phyloP scores from a whole-genome alignment of 2,113 vertebrate species.

The Pomatostomus ruficeps region DNA sequence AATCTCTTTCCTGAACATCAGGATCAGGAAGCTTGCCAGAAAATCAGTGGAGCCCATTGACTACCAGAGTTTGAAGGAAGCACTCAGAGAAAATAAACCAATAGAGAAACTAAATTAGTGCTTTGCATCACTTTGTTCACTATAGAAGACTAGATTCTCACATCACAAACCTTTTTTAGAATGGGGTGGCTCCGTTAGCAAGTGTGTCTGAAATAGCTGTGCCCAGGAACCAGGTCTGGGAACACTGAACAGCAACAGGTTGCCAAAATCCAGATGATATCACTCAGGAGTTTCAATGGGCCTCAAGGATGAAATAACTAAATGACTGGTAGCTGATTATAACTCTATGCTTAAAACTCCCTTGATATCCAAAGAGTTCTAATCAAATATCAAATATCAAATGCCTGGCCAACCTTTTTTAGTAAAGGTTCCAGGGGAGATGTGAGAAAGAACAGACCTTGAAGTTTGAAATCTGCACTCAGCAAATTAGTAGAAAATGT shows the following conservation, averaged over 20 bases:
- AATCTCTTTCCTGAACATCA: neutral
- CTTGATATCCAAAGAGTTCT: neutral
- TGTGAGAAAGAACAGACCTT: neutral
- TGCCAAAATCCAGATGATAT: neutral
- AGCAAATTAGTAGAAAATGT: neutral
- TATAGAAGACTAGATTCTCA: neutral
- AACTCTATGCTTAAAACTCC: neutral
- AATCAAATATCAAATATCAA: neutral
- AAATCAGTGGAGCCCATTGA: neutral
- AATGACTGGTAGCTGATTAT: neutral
- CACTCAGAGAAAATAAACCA: neutral
- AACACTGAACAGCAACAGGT: neutral
- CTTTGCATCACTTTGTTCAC: neutral
- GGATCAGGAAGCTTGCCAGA: constrained; percentile 3
- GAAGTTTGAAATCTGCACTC: neutral
- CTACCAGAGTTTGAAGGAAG: neutral
- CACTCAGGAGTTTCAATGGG: neutral
- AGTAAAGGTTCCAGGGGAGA: neutral
- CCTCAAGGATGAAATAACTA: neutral
- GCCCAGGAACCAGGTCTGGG: neutral
- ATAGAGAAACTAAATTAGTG: neutral
- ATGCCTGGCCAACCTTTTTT: neutral
- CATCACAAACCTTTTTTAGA: neutral
- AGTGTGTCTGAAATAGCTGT: neutral
- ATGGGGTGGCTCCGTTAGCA: neutral